These are phyloP conservation scores for Parnassius mnemosyne DNA, from an alignment of 2,888 invertebrate species.

Conservation along the genomic window DNA sequence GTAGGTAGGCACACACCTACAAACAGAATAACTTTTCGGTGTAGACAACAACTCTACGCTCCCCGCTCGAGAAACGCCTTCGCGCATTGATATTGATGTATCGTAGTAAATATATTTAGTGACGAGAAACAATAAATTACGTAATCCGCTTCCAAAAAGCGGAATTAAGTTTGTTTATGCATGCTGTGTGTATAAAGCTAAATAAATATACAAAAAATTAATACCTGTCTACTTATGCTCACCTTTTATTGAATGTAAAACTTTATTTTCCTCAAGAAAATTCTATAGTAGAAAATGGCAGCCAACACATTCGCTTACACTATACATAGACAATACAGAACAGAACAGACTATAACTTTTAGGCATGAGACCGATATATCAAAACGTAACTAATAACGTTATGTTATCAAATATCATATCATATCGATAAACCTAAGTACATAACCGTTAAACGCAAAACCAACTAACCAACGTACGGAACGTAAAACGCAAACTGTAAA, in stretches of 20 bases:
- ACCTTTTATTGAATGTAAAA: slow-evolving; percentile 56
- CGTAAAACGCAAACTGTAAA: too few relatives aligned
- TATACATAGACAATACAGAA: slow-evolving; percentile 52
- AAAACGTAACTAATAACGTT: too few relatives aligned
- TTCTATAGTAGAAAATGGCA: slow-evolving; percentile 74
- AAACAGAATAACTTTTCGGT: slow-evolving; percentile 86
- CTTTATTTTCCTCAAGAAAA: slow-evolving; percentile 49
- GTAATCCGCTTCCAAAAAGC: slow-evolving; percentile 63
- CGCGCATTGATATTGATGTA: slow-evolving; percentile 56
- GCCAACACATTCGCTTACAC: slow-evolving; percentile 63
- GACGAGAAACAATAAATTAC: slow-evolving; percentile 75
- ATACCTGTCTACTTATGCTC: slow-evolving; percentile 64
- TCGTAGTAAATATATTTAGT: slow-evolving; percentile 60
- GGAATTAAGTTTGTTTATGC: slow-evolving; percentile 44
- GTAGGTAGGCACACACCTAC: slow-evolving; percentile 83
- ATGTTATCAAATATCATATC: too few relatives aligned
- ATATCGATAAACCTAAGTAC: too few relatives aligned
- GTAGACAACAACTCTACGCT: slow-evolving; percentile 77
- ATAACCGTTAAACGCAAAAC: too few relatives aligned
- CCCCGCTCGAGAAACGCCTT: slow-evolving; percentile 59
- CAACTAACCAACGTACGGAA: too few relatives aligned
- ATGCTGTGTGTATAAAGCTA: slow-evolving; percentile 52
- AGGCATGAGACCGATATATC: too few relatives aligned
- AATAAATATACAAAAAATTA: slow-evolving; percentile 38
- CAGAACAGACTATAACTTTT: not conserved